Conservation (phyloP, 2,888 invertebrate species). For the Bellardia bayeri region DNA sequence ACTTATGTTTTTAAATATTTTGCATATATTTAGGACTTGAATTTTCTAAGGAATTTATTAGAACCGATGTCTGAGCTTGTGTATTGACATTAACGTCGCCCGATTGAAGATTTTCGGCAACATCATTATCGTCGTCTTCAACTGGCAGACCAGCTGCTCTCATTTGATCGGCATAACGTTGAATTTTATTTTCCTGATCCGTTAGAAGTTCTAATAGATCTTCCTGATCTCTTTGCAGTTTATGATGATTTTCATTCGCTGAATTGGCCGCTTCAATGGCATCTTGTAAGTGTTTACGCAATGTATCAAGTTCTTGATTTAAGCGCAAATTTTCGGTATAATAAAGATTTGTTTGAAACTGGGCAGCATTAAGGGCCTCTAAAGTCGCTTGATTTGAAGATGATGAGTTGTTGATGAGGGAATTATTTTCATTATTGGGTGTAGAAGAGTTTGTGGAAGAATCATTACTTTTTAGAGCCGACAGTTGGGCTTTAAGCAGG, state of each 20-base stretch:
- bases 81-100: slow-evolving; percentile 40
- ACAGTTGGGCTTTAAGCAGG: slow-evolving; percentile 90
- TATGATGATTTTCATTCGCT: slow-evolving; percentile 86
- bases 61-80: background rate
- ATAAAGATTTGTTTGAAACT: slow-evolving; percentile 81
- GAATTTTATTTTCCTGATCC: slow-evolving; percentile 92
- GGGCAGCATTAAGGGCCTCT: slow-evolving; percentile 78
- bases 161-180: slow-evolving; percentile 87
- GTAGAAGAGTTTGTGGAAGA: slow-evolving; percentile 74
- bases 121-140: slow-evolving; percentile 82
- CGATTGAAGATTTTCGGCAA: slow-evolving; percentile 42
- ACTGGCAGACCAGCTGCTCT: slow-evolving; percentile 84
- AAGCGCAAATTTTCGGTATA: slow-evolving; percentile 83
- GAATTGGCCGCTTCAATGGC: slow-evolving; percentile 78
- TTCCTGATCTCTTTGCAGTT: slow-evolving; percentile 94
- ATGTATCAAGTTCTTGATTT: slow-evolving; percentile 79
- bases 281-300: slow-evolving; percentile 78
- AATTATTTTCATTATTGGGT: slow-evolving; percentile 58
- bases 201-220: slow-evolving; percentile 94
- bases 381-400: slow-evolving; percentile 55
- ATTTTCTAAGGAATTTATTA: slow-evolving; percentile 33
- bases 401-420: slow-evolving; percentile 16
- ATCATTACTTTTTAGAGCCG: slow-evolving; percentile 81
- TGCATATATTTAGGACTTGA: slow-evolving; percentile 42
- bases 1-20: slow-evolving; percentile 48